Base-by-base conservation (phyloP, 2,797 vertebrate species). In the Crenichthys baileyi region DNA sequence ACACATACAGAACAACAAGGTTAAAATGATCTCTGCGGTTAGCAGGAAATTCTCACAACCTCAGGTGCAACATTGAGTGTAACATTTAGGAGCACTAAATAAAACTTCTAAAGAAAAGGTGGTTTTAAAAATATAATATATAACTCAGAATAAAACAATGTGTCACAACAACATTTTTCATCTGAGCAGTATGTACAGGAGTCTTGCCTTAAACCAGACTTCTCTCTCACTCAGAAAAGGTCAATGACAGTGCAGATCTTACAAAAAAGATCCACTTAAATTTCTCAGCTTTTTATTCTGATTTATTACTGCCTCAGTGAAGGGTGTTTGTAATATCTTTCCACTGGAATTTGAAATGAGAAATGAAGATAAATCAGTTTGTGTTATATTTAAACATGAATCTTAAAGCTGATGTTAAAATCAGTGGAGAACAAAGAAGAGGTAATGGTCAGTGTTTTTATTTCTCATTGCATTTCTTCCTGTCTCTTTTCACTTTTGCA, bases 401-500 rank as follows among this genome's bases (percentile, higher is more conserved):
- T 72, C 20, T 48, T 46, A 71, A 36, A 72, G 29, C 51, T 41
- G 22, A 56, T 24, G 2, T 70, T 46, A 70, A 16, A 70, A 46
- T 70, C 67, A 70, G 53, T 51, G 12, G 48, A 73, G 5, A 55
- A 56, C 26, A 72, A 36, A 36, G n/a, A 24, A 51, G 11, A 56
- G 20, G 51, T 36, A 8, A 56, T n/a, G 20, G 18, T 72, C 20
- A 1, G 29, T 36, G 50, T 56, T 72, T 72, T 72, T 13, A 11
- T 73, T 26, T 22, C 13, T 13, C 31, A 9, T 24, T 26, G 24
- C 31, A 41, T 8, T 15, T 26, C 39, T 56, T 31, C 18, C 24
- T 56, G 4, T 71, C 36, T 73, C 16, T 16, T 72, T 73, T 75
- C 58, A 70, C 61, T 76, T 70, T 75, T n/a, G n/a, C 68, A 73